Conservation (phyloP, 2,888 invertebrate genomes). For the Agrotis exclamationis region DNA sequence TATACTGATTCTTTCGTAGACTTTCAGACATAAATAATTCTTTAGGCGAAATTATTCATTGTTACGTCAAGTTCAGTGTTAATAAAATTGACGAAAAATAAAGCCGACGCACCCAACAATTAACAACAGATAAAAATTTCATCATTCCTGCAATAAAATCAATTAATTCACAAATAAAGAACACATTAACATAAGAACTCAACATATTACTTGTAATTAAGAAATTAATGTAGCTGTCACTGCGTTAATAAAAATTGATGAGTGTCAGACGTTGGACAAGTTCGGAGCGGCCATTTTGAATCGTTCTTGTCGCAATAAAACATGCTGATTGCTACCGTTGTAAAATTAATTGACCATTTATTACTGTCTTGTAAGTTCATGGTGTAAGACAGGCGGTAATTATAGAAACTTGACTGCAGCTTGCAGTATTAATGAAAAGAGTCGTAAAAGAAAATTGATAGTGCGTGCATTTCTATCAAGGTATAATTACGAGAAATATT, state of each 20-base stretch:
- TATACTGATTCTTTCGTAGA: neutral
- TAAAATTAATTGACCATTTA: constrained; percentile 63
- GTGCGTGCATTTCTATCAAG: constrained; percentile 8
- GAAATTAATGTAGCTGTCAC: constrained; percentile 57
- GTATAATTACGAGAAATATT: constrained; percentile 18
- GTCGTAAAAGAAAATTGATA: constrained; percentile 13
- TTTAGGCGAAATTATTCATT: constrained; percentile 3
- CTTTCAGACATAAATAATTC: neutral
- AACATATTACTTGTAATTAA: constrained; percentile 47
- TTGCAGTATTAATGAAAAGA: constrained; percentile 12
- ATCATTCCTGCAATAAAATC: constrained; percentile 18
- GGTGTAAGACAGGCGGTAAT: constrained; percentile 41
- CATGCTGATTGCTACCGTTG: constrained; percentile 64
- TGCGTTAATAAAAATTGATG: constrained; percentile 53
- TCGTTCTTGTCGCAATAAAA: constrained; percentile 58
- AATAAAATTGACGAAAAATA: constrained; percentile 23
- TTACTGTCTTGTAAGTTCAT: constrained; percentile 52
- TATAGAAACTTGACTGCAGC: constrained; percentile 28
- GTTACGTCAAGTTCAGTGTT: too few species aligned
- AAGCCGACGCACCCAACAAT: constrained; percentile 4
- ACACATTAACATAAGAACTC: constrained; percentile 42
- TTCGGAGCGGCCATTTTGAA: constrained; percentile 58
- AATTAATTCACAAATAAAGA: constrained; percentile 34
- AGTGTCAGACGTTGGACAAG: constrained; percentile 33
- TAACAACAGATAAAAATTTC: constrained; percentile 10